These are phyloP conservation scores for Zophobas morio DNA, from an alignment of 1,140 invertebrate species.

Conservation along the genomic window DNA sequence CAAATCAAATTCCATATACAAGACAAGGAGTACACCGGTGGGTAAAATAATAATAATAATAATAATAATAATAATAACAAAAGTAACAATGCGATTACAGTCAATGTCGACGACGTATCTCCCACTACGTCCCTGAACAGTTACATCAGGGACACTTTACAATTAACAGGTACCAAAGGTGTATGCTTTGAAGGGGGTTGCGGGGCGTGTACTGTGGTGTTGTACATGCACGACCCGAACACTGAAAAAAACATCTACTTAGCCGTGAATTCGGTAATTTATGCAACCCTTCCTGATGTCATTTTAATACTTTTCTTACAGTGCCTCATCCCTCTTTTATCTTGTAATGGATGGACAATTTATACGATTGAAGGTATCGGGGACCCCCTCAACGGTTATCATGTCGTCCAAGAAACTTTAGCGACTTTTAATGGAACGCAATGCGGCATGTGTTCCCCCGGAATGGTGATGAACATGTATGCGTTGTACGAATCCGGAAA, in stretches of 20 bases:
- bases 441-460: conserved; percentile 87
- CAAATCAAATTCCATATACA: no score
- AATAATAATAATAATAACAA: no score
- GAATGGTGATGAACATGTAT: conserved; percentile 90
- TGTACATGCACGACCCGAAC: no score
- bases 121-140: conserved; percentile 77
- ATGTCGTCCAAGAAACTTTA: conserved; percentile 78
- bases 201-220: no score
- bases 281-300: not conserved
- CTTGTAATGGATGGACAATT: conserved; percentile 83
- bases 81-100: conserved; percentile 19
- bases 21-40: no score
- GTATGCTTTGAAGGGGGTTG: no score
- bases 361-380: conserved; percentile 86
- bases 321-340: conserved; percentile 82
- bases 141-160: conserved; percentile 77
- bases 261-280: no score
- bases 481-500: conserved; percentile 70
- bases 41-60: no score
- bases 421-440: conserved; percentile 84
- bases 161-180: conserved; percentile 82
- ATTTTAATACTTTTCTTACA: conserved; percentile 58
- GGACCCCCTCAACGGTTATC: conserved; percentile 77
- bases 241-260: no score
- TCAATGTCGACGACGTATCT: conserved; percentile 59